A percentile compares a stretch with the other conserved stretches of the same genome.
phyloP scores from a whole-genome alignment of 2,797 vertebrate genomes.

The Esox masquinongy region DNA sequence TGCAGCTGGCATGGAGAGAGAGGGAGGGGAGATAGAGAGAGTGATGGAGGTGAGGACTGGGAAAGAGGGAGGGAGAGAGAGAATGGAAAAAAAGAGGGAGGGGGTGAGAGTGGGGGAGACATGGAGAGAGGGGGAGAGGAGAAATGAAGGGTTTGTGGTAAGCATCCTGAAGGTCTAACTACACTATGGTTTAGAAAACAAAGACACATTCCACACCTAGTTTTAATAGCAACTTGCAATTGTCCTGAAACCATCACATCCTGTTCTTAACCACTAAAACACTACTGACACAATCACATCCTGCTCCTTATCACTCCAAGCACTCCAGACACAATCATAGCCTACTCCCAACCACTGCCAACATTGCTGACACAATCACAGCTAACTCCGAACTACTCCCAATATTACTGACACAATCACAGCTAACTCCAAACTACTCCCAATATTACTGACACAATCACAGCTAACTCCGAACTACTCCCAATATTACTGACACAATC shows the following conservation, averaged over 20 bases:
- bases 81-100: slow-evolving; percentile 6
- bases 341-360: no score
- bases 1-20: slow-evolving; percentile 68
- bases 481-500: no score
- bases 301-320: not conserved
- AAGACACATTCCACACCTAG: not conserved
- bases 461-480: no score
- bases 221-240: not conserved
- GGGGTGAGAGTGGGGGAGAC: not conserved
- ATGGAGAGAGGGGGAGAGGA: not conserved
- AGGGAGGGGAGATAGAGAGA: slow-evolving; percentile 40
- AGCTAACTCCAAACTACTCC: no score
- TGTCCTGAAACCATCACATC: not conserved
- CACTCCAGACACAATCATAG: not conserved
- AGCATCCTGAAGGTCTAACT: not conserved
- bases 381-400: no score
- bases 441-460: not conserved
- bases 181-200: no score
- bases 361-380: no score
- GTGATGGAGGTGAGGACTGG: slow-evolving; percentile 39
- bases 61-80: slow-evolving; percentile 40
- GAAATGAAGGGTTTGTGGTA: not conserved
- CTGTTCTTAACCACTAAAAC: no score
- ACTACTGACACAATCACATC: not conserved
- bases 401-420: no score